A percentile compares a stretch with the other conserved stretches of the same genome.
phyloP scores from a whole-genome alignment of 2,113 vertebrate genomes.

The Corydoras sp. region DNA sequence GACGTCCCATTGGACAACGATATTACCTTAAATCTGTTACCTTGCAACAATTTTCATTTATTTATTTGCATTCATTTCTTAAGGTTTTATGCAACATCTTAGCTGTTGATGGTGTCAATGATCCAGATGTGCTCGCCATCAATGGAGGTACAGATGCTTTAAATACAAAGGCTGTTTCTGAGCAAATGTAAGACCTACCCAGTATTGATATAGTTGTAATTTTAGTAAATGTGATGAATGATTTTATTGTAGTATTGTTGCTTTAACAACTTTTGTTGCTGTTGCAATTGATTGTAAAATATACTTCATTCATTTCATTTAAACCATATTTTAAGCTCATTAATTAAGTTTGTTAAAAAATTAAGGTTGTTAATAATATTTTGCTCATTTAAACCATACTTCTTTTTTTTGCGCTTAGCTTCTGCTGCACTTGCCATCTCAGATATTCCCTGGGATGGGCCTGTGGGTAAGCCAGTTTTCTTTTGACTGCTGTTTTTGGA shows the following conservation, averaged over 20 bases:
- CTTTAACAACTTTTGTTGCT: too few relatives aligned
- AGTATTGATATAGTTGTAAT: too few relatives aligned
- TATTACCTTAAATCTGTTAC: neutral
- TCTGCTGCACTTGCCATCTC: constrained; percentile 90
- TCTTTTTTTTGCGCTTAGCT: constrained; percentile 62
- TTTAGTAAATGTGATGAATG: too few relatives aligned
- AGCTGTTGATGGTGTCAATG: constrained; percentile 89
- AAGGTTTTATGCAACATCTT: constrained; percentile 94
- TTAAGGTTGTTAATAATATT: neutral
- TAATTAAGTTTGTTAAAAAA: neutral
- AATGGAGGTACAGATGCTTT: constrained; percentile 81
- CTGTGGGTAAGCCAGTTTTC: constrained; percentile 73
- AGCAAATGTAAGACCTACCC: too few relatives aligned
- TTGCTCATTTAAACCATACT: neutral
- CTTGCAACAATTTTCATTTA: neutral
- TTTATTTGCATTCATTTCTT: neutral
- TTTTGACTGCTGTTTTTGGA: neutral
- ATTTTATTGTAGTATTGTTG: too few relatives aligned
- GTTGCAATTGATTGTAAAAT: too few relatives aligned
- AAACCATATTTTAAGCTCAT: too few relatives aligned
- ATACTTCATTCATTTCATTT: too few relatives aligned
- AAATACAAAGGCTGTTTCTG: too few relatives aligned
- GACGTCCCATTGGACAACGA: neutral
- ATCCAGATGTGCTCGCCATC: constrained; percentile 90
- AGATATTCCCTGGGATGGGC: constrained; percentile 96